phyloP scores from a whole-genome alignment of 2,113 vertebrate genomes.

The Zapus hudsonius region DNA sequence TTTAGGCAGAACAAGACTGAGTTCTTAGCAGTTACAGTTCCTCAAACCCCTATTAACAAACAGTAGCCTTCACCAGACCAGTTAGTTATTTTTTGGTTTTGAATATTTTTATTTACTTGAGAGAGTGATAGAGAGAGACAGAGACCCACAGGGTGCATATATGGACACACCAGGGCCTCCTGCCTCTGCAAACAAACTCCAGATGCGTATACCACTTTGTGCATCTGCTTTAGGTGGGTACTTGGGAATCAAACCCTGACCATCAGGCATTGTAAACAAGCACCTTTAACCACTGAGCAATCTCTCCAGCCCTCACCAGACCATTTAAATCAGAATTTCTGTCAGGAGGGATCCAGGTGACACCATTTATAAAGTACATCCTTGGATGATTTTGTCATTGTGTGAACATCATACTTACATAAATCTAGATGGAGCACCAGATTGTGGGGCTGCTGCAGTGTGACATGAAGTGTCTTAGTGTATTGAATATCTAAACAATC shows the following conservation, averaged over 20 bases:
- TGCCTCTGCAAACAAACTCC: no score
- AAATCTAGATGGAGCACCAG: not conserved
- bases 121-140: no score
- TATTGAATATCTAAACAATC: no score
- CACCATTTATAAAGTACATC: not conserved
- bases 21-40: not conserved
- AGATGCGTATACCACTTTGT: no score
- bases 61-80: not conserved
- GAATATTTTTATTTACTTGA: no score
- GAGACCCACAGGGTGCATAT: no score
- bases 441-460: not conserved
- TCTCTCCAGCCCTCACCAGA: not conserved
- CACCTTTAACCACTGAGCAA: no score
- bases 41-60: not conserved
- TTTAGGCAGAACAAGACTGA: not conserved
- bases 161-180: no score
- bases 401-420: not conserved
- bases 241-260: no score
- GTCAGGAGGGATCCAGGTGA: not conserved
- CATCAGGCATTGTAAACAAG: no score
- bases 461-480: not conserved
- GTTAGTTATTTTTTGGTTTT: no score
- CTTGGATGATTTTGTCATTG: not conserved
- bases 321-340: not conserved
- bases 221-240: no score